Percentiles rank a stretch among this genome's conserved stretches.
phyloP scores from a whole-genome alignment of 2,888 invertebrate genomes.

The Leptinotarsa tumamoca region DNA sequence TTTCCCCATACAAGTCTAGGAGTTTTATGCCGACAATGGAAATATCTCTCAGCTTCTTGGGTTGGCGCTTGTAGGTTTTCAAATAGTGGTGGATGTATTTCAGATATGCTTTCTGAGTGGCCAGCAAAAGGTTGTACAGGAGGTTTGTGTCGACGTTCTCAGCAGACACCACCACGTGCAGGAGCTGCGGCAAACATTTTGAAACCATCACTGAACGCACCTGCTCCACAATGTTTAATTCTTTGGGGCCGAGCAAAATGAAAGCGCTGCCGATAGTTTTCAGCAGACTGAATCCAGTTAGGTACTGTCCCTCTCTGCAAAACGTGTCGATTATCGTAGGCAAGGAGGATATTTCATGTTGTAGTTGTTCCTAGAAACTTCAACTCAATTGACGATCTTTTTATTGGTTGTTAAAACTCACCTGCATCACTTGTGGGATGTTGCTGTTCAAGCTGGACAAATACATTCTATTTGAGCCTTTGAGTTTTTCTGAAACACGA shows the following conservation, averaged over 20 bases:
- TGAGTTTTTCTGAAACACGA: constrained; percentile 38
- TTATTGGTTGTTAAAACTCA: constrained; percentile 7
- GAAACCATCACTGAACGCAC: constrained; percentile 35
- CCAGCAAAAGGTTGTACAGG: constrained; percentile 35
- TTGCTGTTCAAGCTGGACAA: constrained; percentile 40
- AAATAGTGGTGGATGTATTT: constrained; percentile 49
- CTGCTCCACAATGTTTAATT: constrained; percentile 7
- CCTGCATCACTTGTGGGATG: constrained; percentile 27
- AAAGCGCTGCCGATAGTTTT: constrained; percentile 47
- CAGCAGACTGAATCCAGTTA: constrained; percentile 55
- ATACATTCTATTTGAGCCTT: constrained; percentile 37
- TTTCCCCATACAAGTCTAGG: constrained; percentile 44
- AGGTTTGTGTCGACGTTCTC: constrained; percentile 48
- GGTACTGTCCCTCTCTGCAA: constrained; percentile 55
- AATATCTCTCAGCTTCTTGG: constrained; percentile 53
- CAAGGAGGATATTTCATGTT: constrained; percentile 51
- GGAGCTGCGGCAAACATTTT: constrained; percentile 55
- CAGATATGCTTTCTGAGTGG: constrained; percentile 23
- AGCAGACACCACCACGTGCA: constrained; percentile 62
- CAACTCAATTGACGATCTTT: no score
- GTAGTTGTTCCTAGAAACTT: constrained; percentile 10
- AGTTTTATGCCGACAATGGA: constrained; percentile 53
- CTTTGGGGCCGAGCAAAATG: constrained; percentile 11
- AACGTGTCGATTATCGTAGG: constrained; percentile 52
- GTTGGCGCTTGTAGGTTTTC: constrained; percentile 53